A percentile compares a stretch with the other conserved stretches of the same genome.
These are phyloP conservation scores for Petroica traversi DNA, from an alignment of 2,113 vertebrate genomes.

Conservation along the genomic window DNA sequence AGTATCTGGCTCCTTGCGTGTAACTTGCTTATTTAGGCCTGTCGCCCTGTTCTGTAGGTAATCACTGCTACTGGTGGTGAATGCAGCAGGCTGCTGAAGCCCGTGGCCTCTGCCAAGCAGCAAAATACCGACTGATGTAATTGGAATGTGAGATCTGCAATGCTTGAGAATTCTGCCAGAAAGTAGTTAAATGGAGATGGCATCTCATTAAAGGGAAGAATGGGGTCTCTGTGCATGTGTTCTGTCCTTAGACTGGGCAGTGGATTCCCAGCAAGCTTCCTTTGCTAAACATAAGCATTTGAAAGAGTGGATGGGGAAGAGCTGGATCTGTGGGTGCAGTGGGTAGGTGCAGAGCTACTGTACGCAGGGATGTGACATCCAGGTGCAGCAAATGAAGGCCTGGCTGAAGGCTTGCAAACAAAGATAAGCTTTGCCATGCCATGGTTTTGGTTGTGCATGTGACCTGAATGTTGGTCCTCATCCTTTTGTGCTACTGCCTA, in stretches of 20 bases:
- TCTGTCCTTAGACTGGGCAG: not conserved
- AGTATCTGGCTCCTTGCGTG: constrained; percentile 12
- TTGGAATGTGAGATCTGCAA: constrained; percentile 58
- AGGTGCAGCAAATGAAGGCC: not conserved
- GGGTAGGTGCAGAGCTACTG: not conserved
- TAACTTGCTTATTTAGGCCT: constrained; percentile 63
- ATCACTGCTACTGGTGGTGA: constrained; percentile 38
- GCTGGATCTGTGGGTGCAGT: not conserved
- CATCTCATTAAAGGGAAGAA: constrained; percentile 60
- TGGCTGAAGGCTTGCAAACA: not conserved
- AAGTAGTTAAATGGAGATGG: constrained; percentile 44
- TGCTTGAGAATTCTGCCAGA: constrained; percentile 52
- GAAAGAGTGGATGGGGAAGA: not conserved
- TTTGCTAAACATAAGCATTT: not conserved
- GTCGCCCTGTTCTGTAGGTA: constrained; percentile 33
- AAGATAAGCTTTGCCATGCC: not conserved
- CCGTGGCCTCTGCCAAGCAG: constrained; percentile 35
- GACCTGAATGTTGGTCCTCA: constrained; percentile 28
- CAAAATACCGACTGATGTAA: constrained; percentile 48
- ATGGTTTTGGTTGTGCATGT: not conserved
- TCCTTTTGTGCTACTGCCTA: constrained; percentile 26
- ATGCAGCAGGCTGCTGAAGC: constrained; percentile 30
- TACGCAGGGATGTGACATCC: not conserved
- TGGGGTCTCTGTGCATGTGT: constrained; percentile 28
- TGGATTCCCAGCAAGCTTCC: not conserved